Conservation (phyloP, 2,113 vertebrate genomes). For the Perca flavescens region DNA sequence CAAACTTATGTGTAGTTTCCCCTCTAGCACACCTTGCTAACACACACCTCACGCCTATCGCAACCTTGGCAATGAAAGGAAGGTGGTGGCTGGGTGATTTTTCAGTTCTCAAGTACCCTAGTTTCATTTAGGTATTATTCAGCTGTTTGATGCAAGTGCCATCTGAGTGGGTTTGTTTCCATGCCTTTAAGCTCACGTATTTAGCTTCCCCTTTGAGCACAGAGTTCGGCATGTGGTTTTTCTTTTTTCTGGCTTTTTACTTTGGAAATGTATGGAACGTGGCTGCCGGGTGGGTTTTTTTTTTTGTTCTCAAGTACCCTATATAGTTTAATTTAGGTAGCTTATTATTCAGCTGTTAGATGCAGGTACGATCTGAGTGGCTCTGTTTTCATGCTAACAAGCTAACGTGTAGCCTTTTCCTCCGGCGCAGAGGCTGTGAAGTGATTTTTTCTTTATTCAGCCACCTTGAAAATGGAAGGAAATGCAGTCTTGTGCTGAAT, state of each 20-base stretch:
- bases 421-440: background rate
- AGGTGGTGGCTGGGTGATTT: background rate
- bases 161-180: background rate
- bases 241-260: background rate
- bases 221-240: background rate
- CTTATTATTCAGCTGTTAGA: background rate
- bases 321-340: background rate
- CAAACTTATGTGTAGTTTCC: too few species aligned
- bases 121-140: background rate
- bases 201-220: background rate
- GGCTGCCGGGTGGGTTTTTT: background rate
- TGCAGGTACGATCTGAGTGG: background rate
- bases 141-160: background rate
- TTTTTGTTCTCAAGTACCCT: background rate
- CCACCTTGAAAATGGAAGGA: slow-evolving; percentile 18
- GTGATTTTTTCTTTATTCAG: background rate
- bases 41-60: too few species aligned
- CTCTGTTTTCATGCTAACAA: background rate
- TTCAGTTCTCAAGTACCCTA: background rate
- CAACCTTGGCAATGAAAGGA: background rate
- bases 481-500: slow-evolving; percentile 17
- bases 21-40: too few species aligned
- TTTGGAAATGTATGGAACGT: background rate
- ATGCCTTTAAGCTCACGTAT: background rate
- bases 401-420: background rate